Base-by-base conservation (phyloP, 1,140 invertebrate species). In the Habropoda laboriosa region DNA sequence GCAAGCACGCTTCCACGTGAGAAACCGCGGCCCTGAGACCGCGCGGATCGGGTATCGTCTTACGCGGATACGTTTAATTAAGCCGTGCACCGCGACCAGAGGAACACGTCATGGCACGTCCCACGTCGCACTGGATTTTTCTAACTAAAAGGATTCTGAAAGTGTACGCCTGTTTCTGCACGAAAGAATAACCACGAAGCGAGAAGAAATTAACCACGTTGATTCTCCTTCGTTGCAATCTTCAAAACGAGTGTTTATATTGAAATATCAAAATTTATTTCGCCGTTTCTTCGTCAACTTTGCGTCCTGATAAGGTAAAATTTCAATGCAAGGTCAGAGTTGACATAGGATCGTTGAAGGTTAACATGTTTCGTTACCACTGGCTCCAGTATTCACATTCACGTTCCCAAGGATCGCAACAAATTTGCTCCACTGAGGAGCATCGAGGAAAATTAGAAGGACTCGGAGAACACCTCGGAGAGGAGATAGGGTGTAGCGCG, bases 11-110 rank as follows among this genome's bases (percentile, higher is more conserved):
- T 58, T 79, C 13, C 63, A 68, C 75, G 67, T 63, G 81, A 83
- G 68, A 83, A 67, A 73, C 24, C 67, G 21, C 24, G 81, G 32
- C 38, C 30, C n/a, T n/a, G 45, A 60, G 42, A 38, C 35, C n/a
- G 38, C 21, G 10, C 18, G 53, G 61, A 32, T 60, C 74, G n/a
- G 68, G 61, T 82, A 83, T 83, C 53, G 35, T 82, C 74, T 83
- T 79, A 79, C 60, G 67, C 53, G 68, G 68, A 57, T 74, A 64
- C 61, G 75, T 82, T 82, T 84, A 84, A 84, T 79, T 82, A 82
- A 83, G 63, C 32, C 55, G 47, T 82, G 47, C 66, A 51, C n/a
- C 49, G n/a, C 6, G 32, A 49, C 24, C 18, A 24, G 32, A 38
- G 53, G 35, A 57, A 68, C 30, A 18, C 45, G 30, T 30, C 66